phyloP scores from a whole-genome alignment of 2,888 invertebrate species.

The Bimastos eiseni region DNA sequence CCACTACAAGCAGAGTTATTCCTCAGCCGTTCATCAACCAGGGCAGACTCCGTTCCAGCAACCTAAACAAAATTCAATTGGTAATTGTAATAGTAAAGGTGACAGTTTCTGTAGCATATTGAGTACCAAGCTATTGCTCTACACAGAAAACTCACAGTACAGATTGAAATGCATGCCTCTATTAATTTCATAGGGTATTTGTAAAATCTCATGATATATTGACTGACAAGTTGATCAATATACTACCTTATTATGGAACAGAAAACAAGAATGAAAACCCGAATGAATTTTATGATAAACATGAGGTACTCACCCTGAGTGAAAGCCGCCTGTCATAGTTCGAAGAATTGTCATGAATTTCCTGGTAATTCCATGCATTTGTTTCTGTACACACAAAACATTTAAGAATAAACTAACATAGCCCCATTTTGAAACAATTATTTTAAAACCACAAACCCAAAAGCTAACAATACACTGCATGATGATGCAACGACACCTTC shows the following conservation, averaged over 20 bases:
- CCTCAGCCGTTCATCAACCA: not conserved
- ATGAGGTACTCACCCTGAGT: not conserved
- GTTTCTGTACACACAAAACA: not conserved
- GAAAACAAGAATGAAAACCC: not conserved
- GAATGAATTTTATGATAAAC: not conserved
- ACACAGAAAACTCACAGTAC: too few species aligned
- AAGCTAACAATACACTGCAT: too few species aligned
- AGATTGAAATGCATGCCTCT: not conserved
- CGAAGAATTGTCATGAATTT: conserved; percentile 22
- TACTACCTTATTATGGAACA: not conserved
- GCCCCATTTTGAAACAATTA: not conserved
- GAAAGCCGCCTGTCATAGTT: conserved; percentile 9
- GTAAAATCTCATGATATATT: not conserved
- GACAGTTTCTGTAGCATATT: not conserved
- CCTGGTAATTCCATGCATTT: not conserved
- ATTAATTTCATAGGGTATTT: not conserved
- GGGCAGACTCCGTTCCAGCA: not conserved
- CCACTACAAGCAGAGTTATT: not conserved
- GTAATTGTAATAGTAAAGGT: not conserved
- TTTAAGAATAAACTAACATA: too few species aligned
- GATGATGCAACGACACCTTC: too few species aligned
- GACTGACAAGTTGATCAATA: not conserved
- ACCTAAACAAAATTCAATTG: not conserved
- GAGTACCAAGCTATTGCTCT: not conserved
- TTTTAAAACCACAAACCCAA: not conserved